Base-by-base conservation (phyloP, 2,113 vertebrate genomes). In the Crotophaga sulcirostris region DNA sequence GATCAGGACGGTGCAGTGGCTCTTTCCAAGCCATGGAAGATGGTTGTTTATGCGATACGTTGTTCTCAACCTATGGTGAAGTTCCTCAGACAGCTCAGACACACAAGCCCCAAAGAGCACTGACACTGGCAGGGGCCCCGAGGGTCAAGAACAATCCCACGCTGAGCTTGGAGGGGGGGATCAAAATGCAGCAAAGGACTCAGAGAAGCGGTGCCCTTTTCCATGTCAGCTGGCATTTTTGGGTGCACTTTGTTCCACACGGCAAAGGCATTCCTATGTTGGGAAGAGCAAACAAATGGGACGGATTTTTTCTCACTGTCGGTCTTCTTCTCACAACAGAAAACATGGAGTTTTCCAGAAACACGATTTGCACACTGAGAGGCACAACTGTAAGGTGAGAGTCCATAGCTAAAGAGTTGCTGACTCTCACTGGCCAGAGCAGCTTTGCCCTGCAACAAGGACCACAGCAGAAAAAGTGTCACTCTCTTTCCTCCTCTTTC, bases 181-280 rank as follows among this genome's bases (percentile, higher is more conserved):
- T 0, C 0, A 0, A 14, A 68, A 52, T 0, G 2, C 21, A 74
- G 68, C 13, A 23, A 21, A 60, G 25, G 42, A 13, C 9, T 40
- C 51, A 14, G 10, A 62, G 44, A 11, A 13, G 11, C 13, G 45
- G 49, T 25, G 49, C 13, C 20, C 23, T 42, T 45, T 59, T 49
- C 60, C 52, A 10, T 2, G 24, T 16, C 24, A 55, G 29, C 8
- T 8, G 4, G 21, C 1, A 11, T 13, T 45, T 63, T 58, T 29
- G 17, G 10, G n/a, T 10, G 10, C 13, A 9, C 3, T 11, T 26
- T 10, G 6, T 31, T 42, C 40, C 21, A 42, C 23, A 6, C 0
- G 9, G 31, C 6, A 73, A 79, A 58, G 24, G 29, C 19, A 76
- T 23, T 15, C 25, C 45, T 51, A 58, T n/a, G 12, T 14, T 26